Percentiles rank a stretch among this genome's conserved stretches.
Conservation (phyloP, 1,140 invertebrate genomes). For the Eriocheir sinensis region DNA sequence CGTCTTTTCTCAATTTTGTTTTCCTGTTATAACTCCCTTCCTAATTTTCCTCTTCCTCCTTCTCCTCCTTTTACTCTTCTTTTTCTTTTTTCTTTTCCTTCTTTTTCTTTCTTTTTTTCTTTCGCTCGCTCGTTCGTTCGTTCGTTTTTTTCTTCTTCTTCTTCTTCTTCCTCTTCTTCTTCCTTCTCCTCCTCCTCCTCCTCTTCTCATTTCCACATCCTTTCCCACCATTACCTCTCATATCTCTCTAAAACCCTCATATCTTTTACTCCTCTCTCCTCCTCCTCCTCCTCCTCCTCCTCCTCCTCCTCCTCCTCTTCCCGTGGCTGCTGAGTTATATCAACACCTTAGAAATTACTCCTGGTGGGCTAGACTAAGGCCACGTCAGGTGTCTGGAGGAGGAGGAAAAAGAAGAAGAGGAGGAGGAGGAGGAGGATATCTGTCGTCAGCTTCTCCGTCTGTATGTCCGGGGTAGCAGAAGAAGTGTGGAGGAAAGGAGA, state of each 20-base stretch:
- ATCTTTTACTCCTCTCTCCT: not conserved
- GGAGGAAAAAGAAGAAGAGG: no score
- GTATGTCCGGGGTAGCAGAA: no score
- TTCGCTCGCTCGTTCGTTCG: no score
- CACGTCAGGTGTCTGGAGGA: not conserved
- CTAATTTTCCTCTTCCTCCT: no score
- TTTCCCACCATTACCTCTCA: slow-evolving; percentile 13
- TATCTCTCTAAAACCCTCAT: slow-evolving; percentile 11
- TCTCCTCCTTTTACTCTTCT: no score
- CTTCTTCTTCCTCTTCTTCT: not conserved
- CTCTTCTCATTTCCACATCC: not conserved
- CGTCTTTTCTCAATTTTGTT: not conserved
- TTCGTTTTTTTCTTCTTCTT: no score
- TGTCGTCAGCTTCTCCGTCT: no score
- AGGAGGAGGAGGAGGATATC: no score
- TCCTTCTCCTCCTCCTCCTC: not conserved
- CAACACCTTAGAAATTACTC: not conserved
- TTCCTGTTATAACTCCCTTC: no score
- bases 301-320: not conserved
- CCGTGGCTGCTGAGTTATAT: not conserved
- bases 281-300: slow-evolving; percentile 4
- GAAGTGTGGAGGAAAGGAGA: no score
- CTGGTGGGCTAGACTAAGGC: not conserved
- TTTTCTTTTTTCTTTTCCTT: no score
- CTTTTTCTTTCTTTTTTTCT: no score